These are phyloP conservation scores for Brenthis hecate DNA, from an alignment of 2,888 invertebrate genomes.

Conservation along the genomic window DNA sequence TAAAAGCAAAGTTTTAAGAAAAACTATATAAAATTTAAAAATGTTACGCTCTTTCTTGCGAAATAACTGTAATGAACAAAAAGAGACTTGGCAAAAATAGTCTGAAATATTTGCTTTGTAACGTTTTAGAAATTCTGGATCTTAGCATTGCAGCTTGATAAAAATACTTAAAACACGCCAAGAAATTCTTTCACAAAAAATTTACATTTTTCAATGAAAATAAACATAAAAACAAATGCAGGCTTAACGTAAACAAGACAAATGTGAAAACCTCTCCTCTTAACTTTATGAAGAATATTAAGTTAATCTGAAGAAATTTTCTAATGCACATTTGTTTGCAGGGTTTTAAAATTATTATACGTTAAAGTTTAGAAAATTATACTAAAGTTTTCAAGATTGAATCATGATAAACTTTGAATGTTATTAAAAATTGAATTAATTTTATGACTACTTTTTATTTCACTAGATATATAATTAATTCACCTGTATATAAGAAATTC, in stretches of 20 bases:
- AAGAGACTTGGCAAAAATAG: background rate
- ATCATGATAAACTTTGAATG: too few relatives aligned
- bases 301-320: constrained; percentile 2
- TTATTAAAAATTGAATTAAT: too few relatives aligned
- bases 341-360: background rate
- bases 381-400: too few relatives aligned
- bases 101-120: background rate
- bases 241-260: constrained; percentile 16
- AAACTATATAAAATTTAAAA: too few relatives aligned
- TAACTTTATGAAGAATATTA: constrained; percentile 11
- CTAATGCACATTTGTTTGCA: background rate
- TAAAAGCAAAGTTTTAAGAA: too few relatives aligned
- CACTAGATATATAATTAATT: too few relatives aligned
- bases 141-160: background rate
- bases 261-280: constrained; percentile 20
- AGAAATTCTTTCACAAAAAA: constrained; percentile 16
- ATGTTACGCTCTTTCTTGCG: too few relatives aligned
- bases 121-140: constrained; percentile 18
- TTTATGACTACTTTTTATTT: too few relatives aligned
- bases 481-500: too few relatives aligned
- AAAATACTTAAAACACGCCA: constrained; percentile 7
- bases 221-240: constrained; percentile 10
- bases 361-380: too few relatives aligned
- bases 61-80: background rate
- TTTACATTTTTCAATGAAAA: constrained; percentile 24